Percentiles rank a stretch among this genome's conserved stretches.
Conservation (phyloP, 53 echinoderm and acorn worm species). For the Hippasteria phrygiana region DNA sequence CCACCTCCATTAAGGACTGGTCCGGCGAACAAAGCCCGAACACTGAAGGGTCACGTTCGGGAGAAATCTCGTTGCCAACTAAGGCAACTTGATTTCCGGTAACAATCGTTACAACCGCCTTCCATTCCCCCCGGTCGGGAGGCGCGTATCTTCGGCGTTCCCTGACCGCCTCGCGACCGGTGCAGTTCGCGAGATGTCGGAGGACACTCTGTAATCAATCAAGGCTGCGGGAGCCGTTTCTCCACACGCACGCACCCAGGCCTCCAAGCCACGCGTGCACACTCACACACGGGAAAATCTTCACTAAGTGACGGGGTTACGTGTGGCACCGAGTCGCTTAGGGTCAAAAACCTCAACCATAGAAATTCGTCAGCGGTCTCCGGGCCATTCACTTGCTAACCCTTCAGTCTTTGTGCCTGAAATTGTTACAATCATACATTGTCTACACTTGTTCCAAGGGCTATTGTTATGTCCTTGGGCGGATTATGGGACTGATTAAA, state of each 20-base stretch:
- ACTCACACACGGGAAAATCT: slow-evolving; percentile 14
- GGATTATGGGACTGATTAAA: slow-evolving; percentile 13
- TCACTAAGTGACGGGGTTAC: slow-evolving; percentile 25
- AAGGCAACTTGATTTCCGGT: slow-evolving; percentile 30
- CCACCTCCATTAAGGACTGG: neutral
- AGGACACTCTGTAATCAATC: slow-evolving; percentile 40
- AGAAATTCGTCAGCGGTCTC: slow-evolving; percentile 13
- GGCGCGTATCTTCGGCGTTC: slow-evolving; percentile 1
- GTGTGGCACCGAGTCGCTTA: slow-evolving; percentile 29
- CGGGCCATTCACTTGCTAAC: slow-evolving; percentile 39
- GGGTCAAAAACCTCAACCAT: slow-evolving; percentile 61
- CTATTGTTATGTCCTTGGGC: slow-evolving; percentile 40
- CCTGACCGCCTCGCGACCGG: slow-evolving; percentile 39
- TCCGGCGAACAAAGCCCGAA: slow-evolving; percentile 10
- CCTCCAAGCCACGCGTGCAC: slow-evolving; percentile 16
- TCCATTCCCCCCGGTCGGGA: slow-evolving; percentile 25
- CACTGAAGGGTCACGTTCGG: slow-evolving; percentile 22
- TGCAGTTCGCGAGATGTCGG: slow-evolving; percentile 16
- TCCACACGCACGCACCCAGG: neutral
- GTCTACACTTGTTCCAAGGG: slow-evolving; percentile 9
- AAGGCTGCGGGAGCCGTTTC: slow-evolving; percentile 24
- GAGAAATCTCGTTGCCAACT: slow-evolving; percentile 3
- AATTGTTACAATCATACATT: slow-evolving; percentile 42
- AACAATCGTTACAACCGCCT: slow-evolving; percentile 32
- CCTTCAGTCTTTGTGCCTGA: slow-evolving; percentile 60